Base-by-base conservation (phyloP, 2,113 vertebrate species). In the Solenodon paradoxus region DNA sequence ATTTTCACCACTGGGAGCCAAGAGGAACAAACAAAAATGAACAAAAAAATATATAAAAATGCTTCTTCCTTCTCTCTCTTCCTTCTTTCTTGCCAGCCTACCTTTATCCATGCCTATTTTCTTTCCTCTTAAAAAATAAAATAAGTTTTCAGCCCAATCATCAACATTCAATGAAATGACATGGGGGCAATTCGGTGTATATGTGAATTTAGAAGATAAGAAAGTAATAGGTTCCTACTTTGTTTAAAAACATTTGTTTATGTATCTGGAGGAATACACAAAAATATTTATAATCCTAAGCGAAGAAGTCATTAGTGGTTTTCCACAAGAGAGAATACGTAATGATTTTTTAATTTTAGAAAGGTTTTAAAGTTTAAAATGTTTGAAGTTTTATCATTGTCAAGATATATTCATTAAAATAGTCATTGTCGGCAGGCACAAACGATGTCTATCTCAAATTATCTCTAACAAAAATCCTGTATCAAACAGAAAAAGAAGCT, bases 81-180 rank as follows among this genome's bases (percentile, higher is more conserved):
- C n/a, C n/a, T n/a, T n/a, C n/a, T n/a, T n/a, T n/a, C n/a, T n/a
- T n/a, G n/a, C n/a, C n/a, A n/a, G n/a, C n/a, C n/a, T n/a, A n/a
- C n/a, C n/a, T n/a, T n/a, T n/a, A n/a, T n/a, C n/a, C n/a, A n/a
- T n/a, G n/a, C n/a, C n/a, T n/a, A n/a, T n/a, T n/a, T n/a, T n/a
- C n/a, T n/a, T n/a, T n/a, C n/a, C n/a, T n/a, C n/a, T n/a, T n/a
- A n/a, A n/a, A n/a, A n/a, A n/a, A n/a, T n/a, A n/a, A 79, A 84
- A 66, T 47, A 55, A 91, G 32, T 88, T 72, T 68, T 3, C 4
- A 68, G 32, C 40, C 28, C 19, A 81, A 30, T 30, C 74, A 63
- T 63, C 26, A 89, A 92, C 90, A 86, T 61, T 81, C 11, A 85
- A 90, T 47, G 71, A 72, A 78, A 88, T 74, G 35, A 80, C 49